phyloP scores from a whole-genome alignment of 2,797 vertebrate species.

The Sparus aurata region DNA sequence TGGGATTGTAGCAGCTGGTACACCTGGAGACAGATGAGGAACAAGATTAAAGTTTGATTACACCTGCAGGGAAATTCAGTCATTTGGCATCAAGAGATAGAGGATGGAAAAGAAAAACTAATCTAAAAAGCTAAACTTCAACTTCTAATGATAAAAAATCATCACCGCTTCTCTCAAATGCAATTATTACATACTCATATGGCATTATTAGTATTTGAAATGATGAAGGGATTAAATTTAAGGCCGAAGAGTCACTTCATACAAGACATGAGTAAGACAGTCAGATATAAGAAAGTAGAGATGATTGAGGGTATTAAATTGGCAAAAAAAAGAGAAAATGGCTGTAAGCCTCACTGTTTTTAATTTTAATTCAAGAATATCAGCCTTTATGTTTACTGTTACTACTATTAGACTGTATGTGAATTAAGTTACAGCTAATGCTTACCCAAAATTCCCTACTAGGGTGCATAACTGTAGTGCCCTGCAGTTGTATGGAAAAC shows the following conservation, averaged over 20 bases:
- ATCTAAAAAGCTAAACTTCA: not conserved
- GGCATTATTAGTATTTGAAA: not conserved
- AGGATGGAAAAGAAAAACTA: not conserved
- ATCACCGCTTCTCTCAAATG: not conserved
- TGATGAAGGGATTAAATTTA: not conserved
- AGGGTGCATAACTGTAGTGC: no score
- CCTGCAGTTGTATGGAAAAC: not conserved
- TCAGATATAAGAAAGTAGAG: not conserved
- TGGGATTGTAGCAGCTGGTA: conserved; percentile 93
- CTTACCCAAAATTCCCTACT: not conserved
- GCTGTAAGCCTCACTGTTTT: no score
- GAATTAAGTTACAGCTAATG: not conserved
- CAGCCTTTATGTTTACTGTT: no score
- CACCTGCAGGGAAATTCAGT: not conserved
- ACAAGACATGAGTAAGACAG: not conserved
- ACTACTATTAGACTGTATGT: no score
- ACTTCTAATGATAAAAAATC: not conserved
- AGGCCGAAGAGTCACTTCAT: not conserved
- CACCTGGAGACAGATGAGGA: conserved; percentile 81
- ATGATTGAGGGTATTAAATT: not conserved
- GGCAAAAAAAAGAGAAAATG: no score
- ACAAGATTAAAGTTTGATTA: not conserved
- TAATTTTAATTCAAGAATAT: no score
- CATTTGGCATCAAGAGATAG: not conserved
- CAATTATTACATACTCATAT: not conserved